A percentile compares a stretch with the other conserved stretches of the same genome.
Evolutionary conservation across 2,888 invertebrate species (phyloP).

Genomic region (Lydus trimaculatus): DNA sequence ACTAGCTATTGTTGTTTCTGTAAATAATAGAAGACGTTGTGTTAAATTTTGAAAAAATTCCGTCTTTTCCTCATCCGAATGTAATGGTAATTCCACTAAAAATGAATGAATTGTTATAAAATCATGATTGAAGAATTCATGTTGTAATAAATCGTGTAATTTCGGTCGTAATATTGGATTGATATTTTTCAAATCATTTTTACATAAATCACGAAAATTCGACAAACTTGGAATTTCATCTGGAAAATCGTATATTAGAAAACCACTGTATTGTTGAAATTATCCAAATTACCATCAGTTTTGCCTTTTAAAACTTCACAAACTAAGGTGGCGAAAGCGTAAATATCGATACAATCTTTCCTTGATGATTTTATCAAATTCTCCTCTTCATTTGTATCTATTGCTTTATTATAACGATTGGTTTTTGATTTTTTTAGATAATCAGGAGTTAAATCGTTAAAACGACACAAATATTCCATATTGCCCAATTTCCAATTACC

Average conservation of each 20-base stretch:
- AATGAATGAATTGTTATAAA: slow-evolving; percentile 86
- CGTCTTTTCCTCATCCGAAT: slow-evolving; percentile 77
- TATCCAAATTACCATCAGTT: slow-evolving; percentile 62
- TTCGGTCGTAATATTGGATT: slow-evolving; percentile 72
- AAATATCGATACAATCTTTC: slow-evolving; percentile 74
- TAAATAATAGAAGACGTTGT: slow-evolving; percentile 73
- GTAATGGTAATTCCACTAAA: slow-evolving; percentile 81
- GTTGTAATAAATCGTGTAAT: slow-evolving; percentile 70
- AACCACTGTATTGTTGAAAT: slow-evolving; percentile 29
- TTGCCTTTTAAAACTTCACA: slow-evolving; percentile 74
- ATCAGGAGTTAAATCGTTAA: slow-evolving; percentile 69
- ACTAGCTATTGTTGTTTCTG: slow-evolving; percentile 82
- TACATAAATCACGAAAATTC: slow-evolving; percentile 76
- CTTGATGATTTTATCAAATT: slow-evolving; percentile 59
- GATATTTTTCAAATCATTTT: slow-evolving; percentile 71
- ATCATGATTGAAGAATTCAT: slow-evolving; percentile 85
- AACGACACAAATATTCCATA: slow-evolving; percentile 79
- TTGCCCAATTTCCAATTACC: slow-evolving; percentile 90
- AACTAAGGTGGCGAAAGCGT: slow-evolving; percentile 77
- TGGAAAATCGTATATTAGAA: slow-evolving; percentile 51
- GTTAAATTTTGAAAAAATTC: slow-evolving; percentile 79
- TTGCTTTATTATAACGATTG: slow-evolving; percentile 71
- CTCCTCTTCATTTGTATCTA: slow-evolving; percentile 74
- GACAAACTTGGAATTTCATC: slow-evolving; percentile 74
- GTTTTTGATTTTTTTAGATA: slow-evolving; percentile 73